These are phyloP conservation scores for Platysteira castanea DNA, from an alignment of 2,113 vertebrate species.

Conservation along the genomic window DNA sequence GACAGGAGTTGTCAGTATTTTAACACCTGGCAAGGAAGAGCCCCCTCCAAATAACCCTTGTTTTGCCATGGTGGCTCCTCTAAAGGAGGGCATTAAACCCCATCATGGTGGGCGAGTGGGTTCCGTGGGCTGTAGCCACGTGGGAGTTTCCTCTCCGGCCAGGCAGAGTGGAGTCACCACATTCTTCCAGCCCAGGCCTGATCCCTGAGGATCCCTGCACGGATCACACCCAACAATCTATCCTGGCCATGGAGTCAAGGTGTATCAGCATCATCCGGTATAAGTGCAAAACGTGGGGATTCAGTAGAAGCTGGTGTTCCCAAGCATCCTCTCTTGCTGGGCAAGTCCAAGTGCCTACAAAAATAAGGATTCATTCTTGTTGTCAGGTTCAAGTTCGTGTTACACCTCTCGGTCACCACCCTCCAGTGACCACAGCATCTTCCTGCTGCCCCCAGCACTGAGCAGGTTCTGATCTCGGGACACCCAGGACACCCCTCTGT, in stretches of 20 bases:
- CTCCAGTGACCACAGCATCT: neutral
- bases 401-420: rapidly evolving
- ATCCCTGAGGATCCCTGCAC: neutral
- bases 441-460: rapidly evolving
- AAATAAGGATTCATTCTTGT: neutral
- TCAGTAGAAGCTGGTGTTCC: neutral
- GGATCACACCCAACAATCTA: neutral
- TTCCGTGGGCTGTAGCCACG: rapidly evolving
- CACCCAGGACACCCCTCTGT: rapidly evolving
- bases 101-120: rapidly evolving
- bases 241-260: neutral
- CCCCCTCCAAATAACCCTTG: constrained; percentile 39
- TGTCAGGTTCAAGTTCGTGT: neutral
- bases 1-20: constrained; percentile 58
- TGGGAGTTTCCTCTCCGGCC: neutral
- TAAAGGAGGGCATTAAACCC: neutral
- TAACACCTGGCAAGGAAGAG: constrained; percentile 65
- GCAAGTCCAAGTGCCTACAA: rapidly evolving
- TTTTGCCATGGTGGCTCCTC: neutral
- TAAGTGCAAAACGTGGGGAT: neutral
- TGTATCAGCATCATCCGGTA: rapidly evolving
- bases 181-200: neutral
- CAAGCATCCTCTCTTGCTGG: neutral
- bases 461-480: neutral
- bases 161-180: neutral